Percentiles rank a stretch among this genome's conserved stretches.
phyloP scores from a whole-genome alignment of 2,888 invertebrate species.

The Conus canariensis region DNA sequence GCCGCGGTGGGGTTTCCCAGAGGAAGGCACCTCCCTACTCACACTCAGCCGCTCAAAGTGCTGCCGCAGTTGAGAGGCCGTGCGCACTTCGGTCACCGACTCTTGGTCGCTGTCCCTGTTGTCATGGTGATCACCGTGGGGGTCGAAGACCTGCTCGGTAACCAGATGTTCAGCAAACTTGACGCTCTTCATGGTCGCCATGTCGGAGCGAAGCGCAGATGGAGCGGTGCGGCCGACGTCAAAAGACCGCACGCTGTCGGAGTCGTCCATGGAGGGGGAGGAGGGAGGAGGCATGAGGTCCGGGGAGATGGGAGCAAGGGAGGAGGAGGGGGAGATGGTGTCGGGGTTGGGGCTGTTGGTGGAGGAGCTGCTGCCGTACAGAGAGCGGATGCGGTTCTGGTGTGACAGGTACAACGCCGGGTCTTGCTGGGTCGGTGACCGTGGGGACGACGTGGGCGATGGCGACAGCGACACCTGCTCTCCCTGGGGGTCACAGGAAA shows the following conservation, averaged over 20 bases:
- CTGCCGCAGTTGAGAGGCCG: constrained; percentile 47
- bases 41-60: constrained; percentile 48
- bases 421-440: constrained; percentile 53
- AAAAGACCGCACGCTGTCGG: constrained; percentile 32
- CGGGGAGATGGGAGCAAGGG: neutral
- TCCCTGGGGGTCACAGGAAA: neutral
- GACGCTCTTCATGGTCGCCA: constrained; percentile 44
- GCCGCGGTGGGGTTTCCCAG: neutral
- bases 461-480: constrained; percentile 24
- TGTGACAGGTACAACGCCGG: constrained; percentile 70
- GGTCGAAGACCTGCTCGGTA: constrained; percentile 45
- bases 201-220: neutral
- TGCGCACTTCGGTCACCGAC: constrained; percentile 31
- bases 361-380: constrained; percentile 57
- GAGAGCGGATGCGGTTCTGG: constrained; percentile 67
- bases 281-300: neutral
- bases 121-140: constrained; percentile 7
- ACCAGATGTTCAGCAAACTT: constrained; percentile 51
- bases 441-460: constrained; percentile 43
- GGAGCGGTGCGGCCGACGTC: neutral
- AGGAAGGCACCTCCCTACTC: neutral
- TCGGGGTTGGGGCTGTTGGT: constrained; percentile 33
- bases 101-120: constrained; percentile 20
- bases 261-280: constrained; percentile 35
- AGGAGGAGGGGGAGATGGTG: neutral